Base-by-base conservation (phyloP, 2,113 vertebrate species). In the Microcebus jonahi region DNA sequence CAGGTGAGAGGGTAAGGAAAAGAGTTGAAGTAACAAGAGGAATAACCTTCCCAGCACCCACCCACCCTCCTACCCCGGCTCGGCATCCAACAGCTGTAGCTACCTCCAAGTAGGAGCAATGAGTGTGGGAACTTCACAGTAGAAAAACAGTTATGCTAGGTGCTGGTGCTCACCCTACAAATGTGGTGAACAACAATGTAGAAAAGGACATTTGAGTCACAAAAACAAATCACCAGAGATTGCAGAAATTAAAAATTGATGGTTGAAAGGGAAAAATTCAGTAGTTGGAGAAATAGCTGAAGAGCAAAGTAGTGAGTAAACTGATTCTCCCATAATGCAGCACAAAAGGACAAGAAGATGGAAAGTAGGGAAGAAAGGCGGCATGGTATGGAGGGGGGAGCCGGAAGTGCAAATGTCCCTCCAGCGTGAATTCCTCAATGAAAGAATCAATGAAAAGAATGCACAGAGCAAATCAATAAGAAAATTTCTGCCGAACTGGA, bases 401-500 rank as follows among this genome's bases (percentile, higher is more conserved):
- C 48, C 34, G 18, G 14, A 70, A 84, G 50, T 36, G 4, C 45
- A 89, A 76, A 82, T 31, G 57, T 23, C 42, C 63, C 75, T 18
- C 76, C 61, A 31, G 31, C 17, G 34, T 39, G 20, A 39, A 75
- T 75, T 75, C 55, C 12, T 34, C 34, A 48, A 50, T 73, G 50
- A 50, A 36, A 63, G 21, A 29, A 23, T 63, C 50, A 75, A 34
- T 25, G 57, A 34, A 39, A 85, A 73, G 18, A 65, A 53, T 8
- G 39, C 4, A 0, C 13, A 27, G 13, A 76, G 53, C 18, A 67
- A 88, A 93, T 88, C 76, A 91, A 67, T 83, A 42, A 93, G 48
- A 91, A 96, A 65, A 84, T 5, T 48, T 87, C 84, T 80, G 34
- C 39, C 61, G 63, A 90, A 90, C 70, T 80, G 31, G 77, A 88